Conservation (phyloP, 35 echinoderm and acorn worm species). For the Ophioderma brevispina region DNA sequence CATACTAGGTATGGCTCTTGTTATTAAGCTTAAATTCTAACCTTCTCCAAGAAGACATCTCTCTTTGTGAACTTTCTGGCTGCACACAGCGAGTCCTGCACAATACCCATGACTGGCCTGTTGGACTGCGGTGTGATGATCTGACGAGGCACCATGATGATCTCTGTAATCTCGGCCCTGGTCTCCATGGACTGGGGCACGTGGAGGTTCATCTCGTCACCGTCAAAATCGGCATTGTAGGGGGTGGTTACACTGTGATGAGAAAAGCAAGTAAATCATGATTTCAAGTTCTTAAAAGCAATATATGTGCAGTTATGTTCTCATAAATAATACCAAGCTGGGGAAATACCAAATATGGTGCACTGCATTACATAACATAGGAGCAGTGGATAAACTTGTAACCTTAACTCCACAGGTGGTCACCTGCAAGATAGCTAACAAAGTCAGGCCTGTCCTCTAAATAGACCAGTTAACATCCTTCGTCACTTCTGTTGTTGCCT, state of each 20-base stretch:
- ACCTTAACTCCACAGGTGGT: no score
- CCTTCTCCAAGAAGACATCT: slow-evolving; percentile 96
- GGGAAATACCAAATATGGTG: no score
- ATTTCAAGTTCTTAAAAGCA: background rate
- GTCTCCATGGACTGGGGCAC: slow-evolving; percentile 95
- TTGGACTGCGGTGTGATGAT: slow-evolving; percentile 99
- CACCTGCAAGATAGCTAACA: no score
- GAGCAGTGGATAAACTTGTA: no score
- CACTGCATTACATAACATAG: no score
- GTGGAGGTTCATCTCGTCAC: slow-evolving; percentile 99
- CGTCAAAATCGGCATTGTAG: slow-evolving; percentile 99
- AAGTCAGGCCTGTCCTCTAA: no score
- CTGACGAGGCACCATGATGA: slow-evolving; percentile 96
- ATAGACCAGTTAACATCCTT: no score
- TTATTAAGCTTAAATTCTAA: no score
- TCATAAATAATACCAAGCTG: no score
- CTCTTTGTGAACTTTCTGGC: slow-evolving; percentile 97
- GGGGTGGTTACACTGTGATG: slow-evolving; percentile 86
- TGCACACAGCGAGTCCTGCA: slow-evolving; percentile 96
- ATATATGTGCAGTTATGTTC: no score
- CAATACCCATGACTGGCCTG: slow-evolving; percentile 99
- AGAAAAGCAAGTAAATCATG: background rate
- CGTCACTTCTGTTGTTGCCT: no score
- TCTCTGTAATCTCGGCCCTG: slow-evolving; percentile 89
- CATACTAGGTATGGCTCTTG: no score